Evolutionary conservation across 2,888 invertebrate genomes (phyloP).

Genomic region (Hermaeophaga mercurialis): DNA sequence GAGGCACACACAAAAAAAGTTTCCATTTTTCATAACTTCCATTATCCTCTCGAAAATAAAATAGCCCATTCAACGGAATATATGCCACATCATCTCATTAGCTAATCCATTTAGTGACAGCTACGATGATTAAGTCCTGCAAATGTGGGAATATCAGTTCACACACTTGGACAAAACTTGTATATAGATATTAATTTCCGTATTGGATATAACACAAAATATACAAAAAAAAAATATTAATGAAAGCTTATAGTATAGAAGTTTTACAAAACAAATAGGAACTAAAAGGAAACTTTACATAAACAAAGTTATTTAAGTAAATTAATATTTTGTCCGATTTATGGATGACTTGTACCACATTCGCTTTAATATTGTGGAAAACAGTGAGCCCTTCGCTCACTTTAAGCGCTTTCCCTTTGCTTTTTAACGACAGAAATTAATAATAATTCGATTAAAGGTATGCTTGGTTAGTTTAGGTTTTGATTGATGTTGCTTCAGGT

Average conservation of each 20-base stretch:
- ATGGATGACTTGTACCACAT: too few relatives aligned
- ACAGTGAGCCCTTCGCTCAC: conserved; percentile 23
- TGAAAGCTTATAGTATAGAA: too few relatives aligned
- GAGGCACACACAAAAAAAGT: conserved; percentile 1
- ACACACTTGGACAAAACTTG: not conserved
- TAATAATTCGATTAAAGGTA: conserved; percentile 34
- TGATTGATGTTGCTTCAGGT: conserved; percentile 34
- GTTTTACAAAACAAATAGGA: too few relatives aligned
- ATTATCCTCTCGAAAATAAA: conserved; percentile 14
- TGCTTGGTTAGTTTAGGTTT: conserved; percentile 31
- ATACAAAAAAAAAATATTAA: too few relatives aligned
- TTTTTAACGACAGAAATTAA: conserved; percentile 32
- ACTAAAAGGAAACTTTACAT: too few relatives aligned
- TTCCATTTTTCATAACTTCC: conserved; percentile 4
- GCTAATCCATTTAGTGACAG: conserved; percentile 26
- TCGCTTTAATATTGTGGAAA: too few relatives aligned
- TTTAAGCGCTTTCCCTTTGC: conserved; percentile 28
- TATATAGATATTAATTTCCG: not conserved
- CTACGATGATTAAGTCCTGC: conserved; percentile 25
- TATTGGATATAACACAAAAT: too few relatives aligned
- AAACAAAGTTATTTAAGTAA: too few relatives aligned
- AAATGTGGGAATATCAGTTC: not conserved
- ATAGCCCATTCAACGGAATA: conserved; percentile 20
- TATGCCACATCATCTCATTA: conserved; percentile 24
- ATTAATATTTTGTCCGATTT: too few relatives aligned